phyloP scores from a whole-genome alignment of 2,797 vertebrate species.

The Iguana delicatissima region DNA sequence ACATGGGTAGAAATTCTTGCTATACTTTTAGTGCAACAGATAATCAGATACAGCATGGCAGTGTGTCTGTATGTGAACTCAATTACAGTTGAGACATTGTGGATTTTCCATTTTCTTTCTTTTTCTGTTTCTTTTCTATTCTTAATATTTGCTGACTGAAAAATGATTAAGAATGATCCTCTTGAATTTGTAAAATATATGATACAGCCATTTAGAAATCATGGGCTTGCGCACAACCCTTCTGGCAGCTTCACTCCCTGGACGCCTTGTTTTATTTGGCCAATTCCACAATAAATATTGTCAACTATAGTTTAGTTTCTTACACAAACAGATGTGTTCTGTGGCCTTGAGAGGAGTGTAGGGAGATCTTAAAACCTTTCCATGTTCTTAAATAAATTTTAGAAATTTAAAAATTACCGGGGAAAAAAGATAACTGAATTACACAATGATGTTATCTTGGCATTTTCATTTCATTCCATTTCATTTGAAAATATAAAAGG shows the following conservation, averaged over 20 bases:
- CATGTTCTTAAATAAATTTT: neutral
- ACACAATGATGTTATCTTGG: neutral
- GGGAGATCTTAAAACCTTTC: neutral
- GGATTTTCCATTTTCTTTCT: neutral
- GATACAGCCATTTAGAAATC: constrained; percentile 4
- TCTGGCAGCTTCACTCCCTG: constrained; percentile 4
- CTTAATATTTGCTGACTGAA: neutral
- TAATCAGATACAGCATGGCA: neutral
- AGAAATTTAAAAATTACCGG: neutral
- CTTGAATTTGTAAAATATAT: constrained; percentile 23
- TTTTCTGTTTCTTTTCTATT: neutral
- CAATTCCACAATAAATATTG: constrained; percentile 27
- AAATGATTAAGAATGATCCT: neutral
- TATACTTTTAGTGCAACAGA: neutral
- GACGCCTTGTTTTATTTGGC: constrained; percentile 34
- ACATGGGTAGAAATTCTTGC: neutral
- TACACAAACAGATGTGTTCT: constrained; percentile 1
- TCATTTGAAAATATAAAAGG: neutral
- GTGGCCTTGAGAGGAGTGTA: neutral
- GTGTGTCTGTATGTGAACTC: no score
- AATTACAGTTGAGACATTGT: no score
- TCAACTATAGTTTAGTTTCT: constrained; percentile 1
- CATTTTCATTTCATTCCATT: neutral
- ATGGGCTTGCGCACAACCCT: constrained; percentile 9
- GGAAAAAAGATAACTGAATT: neutral